Percentiles rank a stretch among this genome's conserved stretches.
Conservation (phyloP, 2,888 invertebrate genomes). For the Dryobotodes eremita region DNA sequence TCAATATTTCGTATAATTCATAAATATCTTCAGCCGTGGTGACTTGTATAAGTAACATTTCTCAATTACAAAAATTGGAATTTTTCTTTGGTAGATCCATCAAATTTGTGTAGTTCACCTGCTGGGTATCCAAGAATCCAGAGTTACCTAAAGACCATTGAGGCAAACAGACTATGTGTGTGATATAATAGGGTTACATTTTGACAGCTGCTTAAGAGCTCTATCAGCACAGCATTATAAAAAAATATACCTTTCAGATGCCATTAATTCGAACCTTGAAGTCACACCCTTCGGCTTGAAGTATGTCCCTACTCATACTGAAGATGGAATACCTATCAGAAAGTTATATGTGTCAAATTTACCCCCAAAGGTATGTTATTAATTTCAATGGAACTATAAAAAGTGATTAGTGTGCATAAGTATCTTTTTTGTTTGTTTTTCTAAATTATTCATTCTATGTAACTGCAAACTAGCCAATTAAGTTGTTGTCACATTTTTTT, state of each 20-base stretch:
- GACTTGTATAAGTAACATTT: not conserved
- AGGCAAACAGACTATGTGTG: not conserved
- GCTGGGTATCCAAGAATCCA: not conserved
- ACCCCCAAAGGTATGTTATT: slow-evolving; percentile 88
- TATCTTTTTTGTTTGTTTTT: not conserved
- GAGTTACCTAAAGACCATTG: not conserved
- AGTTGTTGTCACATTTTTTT: not conserved
- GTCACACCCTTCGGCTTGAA: slow-evolving; percentile 75
- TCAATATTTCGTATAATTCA: not conserved
- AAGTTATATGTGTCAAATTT: slow-evolving; percentile 91
- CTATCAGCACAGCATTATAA: not conserved
- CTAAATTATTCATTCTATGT: not conserved
- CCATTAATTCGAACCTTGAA: slow-evolving; percentile 78
- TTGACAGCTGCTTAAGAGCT: slow-evolving; percentile 4
- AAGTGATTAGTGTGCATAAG: not conserved
- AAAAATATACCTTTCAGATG: slow-evolving; percentile 76
- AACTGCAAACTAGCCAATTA: not conserved
- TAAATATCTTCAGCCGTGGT: not conserved
- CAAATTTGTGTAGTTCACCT: slow-evolving; percentile 20
- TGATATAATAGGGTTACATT: not conserved
- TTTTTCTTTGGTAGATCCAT: slow-evolving; percentile 11
- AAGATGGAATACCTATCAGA: slow-evolving; percentile 91
- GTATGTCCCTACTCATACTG: slow-evolving; percentile 87
- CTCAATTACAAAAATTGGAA: slow-evolving; percentile 7
- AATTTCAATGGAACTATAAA: not conserved